Conservation (phyloP, 2,113 vertebrate genomes). For the Azemiops feae region DNA sequence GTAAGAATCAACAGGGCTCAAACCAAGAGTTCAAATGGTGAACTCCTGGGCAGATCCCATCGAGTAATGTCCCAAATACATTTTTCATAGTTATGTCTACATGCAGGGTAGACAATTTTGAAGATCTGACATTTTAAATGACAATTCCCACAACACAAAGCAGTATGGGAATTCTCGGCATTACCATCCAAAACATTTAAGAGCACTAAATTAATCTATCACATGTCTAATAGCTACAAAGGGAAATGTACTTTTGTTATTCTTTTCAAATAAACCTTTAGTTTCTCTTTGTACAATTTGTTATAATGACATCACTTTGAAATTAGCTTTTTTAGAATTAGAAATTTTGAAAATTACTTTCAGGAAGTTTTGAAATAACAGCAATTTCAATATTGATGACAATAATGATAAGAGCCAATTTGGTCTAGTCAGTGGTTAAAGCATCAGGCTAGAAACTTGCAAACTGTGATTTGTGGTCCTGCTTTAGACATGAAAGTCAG, state of each 20-base stretch:
- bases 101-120: background rate
- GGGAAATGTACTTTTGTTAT: background rate
- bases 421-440: background rate
- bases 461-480: background rate
- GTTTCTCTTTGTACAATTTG: background rate
- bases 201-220: background rate
- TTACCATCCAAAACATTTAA: background rate
- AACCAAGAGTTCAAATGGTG: background rate
- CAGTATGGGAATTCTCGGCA: background rate
- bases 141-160: background rate
- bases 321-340: background rate
- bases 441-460: background rate
- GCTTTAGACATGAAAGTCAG: background rate
- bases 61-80: background rate
- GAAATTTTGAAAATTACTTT: background rate
- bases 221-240: background rate
- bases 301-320: background rate
- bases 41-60: background rate
- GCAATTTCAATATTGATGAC: background rate
- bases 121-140: background rate
- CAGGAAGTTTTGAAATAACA: slow-evolving; percentile 15
- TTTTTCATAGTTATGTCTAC: background rate
- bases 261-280: background rate
- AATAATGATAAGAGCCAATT: background rate
- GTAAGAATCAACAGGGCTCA: background rate